Evolutionary conservation across 2,888 invertebrate species (phyloP), one percentile per base, ranked within the genome.

Genomic region (Caradrina kadenii): DNA sequence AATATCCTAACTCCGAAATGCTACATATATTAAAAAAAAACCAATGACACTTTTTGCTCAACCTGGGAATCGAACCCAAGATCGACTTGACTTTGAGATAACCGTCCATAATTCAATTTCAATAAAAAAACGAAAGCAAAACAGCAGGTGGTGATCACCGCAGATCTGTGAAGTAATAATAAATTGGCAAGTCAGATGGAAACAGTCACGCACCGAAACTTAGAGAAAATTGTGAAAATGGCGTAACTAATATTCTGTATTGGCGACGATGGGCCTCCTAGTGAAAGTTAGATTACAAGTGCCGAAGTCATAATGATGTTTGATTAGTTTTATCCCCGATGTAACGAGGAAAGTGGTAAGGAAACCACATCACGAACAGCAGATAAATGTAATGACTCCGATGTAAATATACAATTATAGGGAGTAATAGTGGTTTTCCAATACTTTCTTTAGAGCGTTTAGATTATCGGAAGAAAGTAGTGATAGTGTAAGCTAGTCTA

Each of bases 181-280:
- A 82, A 81, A 86, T 86, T 81, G 80, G 85, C 84, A 84, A 87
- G 80, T 85, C 82, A 69, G 84, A 59, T 84, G 64, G 85, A 78
- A 77, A 69, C 69, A 86, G 91, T 93, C 91, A 93, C 92, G 93
- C 91, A 87, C 88, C 84, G 88, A 88, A 88, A 90, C 89, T 80
- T 83, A 80, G 88, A 85, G 92, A 90, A 92, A 93, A 93, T 89
- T 88, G 90, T 87, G 89, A 89, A 94, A 93, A 93, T 91, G 85
- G 87, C 92, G 93, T 83, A 89, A 91, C 93, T 91, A 91, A 93
- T 90, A 79, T 72, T 68, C 73, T 63, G 84, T 67, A 81, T 66
- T 66, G 80, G 79, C 68, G 69, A 73, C 86, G 83, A 86, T 89
- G 87, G 87, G 83, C 80, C 66, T 65, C 15, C 10, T 7, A 79